Base-by-base conservation (phyloP, 2,888 invertebrate genomes). In the Apotomis betuletana region DNA sequence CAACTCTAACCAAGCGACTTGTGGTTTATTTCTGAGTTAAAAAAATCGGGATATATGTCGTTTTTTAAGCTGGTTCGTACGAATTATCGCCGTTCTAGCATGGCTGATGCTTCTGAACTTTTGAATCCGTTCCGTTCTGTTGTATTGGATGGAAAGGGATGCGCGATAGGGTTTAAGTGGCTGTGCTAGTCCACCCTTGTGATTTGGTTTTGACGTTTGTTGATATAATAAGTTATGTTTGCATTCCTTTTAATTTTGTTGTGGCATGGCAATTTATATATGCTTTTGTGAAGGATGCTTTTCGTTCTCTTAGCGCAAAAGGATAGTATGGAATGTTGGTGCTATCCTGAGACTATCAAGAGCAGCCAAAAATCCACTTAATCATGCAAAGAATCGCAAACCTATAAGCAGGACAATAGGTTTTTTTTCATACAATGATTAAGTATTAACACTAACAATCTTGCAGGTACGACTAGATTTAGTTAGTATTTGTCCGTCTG, bases 151-250 rank as follows among this genome's bases (percentile, higher is more conserved):
- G n/a, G 68, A 59, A n/a, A 68, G 59, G 54, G 68, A 72, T 12
- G 38, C 10, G 49, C 44, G 65, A 65, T 60, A 65, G 65, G 63
- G 72, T 68, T 72, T 68, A 68, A 68, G 72, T 63, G 68, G 67
- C 65, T 38, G 8, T 65, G 67, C 70, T 70, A 71, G 70, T 65
- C 70, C 67, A 67, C 71, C 67, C 71, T 67, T 60, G 67, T 71
- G 71, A 71, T 72, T 72, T 72, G 72, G 67, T 67, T 57, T 46
- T 68, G 68, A 68, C 67, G 58, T 67, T 68, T 72, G 63, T 72
- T 72, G 67, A 72, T 72, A 68, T 72, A 72, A 72, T 68, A 63
- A 63, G 67, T 67, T 63, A 57, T 72, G 58, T 72, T 41, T 41
- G 52, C 10, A 6, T 62, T 67, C 71, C 65, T 67, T 63, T 63